These are phyloP conservation scores for Heliconius congener DNA, from an alignment of 1,140 invertebrate species.

Conservation along the genomic window DNA sequence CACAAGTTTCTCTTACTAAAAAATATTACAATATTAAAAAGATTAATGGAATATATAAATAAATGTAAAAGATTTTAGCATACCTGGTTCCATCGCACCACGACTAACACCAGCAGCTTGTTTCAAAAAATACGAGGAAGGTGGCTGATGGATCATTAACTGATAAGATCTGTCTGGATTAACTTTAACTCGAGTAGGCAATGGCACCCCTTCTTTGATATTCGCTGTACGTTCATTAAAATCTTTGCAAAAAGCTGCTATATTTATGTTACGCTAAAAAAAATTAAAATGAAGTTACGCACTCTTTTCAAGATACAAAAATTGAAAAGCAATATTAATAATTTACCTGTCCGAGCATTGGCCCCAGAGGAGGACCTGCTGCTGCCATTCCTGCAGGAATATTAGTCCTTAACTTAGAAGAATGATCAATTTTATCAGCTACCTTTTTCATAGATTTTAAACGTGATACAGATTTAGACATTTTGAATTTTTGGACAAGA, in stretches of 20 bases:
- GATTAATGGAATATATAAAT: background rate
- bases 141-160: constrained; percentile 92
- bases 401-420: constrained; percentile 86
- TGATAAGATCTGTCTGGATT: constrained; percentile 94
- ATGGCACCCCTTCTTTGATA: constrained; percentile 95
- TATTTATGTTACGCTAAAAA: constrained; percentile 95
- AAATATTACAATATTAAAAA: constrained; percentile 7
- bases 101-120: constrained; percentile 96
- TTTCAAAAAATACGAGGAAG: constrained; percentile 93
- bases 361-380: constrained; percentile 94
- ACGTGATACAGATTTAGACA: constrained; percentile 87
- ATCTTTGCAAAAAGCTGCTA: constrained; percentile 98
- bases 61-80: constrained; percentile 34
- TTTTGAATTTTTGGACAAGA: constrained; percentile 57
- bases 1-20: constrained; percentile 89
- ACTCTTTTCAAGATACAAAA: background rate
- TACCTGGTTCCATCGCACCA: constrained; percentile 90
- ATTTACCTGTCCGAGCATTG: constrained; percentile 93
- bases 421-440: constrained; percentile 88
- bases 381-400: constrained; percentile 94
- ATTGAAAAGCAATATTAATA: background rate
- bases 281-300: background rate
- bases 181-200: constrained; percentile 90
- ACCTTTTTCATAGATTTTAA: constrained; percentile 86
- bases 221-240: constrained; percentile 97